These are phyloP conservation scores for Micropoecilia bifurca DNA, from an alignment of 2,797 vertebrate species.

Conservation along the genomic window DNA sequence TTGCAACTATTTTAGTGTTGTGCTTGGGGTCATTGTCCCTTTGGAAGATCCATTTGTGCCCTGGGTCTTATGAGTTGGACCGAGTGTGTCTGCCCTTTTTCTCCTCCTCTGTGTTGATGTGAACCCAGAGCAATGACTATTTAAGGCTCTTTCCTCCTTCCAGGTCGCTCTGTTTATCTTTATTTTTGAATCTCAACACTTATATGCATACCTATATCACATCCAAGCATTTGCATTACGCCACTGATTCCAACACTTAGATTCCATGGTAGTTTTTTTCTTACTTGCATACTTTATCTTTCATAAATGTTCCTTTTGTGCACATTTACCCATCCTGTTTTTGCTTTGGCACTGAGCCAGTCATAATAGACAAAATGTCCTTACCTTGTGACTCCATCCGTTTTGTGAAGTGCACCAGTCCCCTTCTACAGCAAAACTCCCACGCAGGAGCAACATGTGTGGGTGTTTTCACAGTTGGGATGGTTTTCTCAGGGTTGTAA, in stretches of 20 bases:
- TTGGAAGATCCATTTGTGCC: background rate
- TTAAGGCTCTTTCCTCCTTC: no score
- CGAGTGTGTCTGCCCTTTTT: no score
- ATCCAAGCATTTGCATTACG: background rate
- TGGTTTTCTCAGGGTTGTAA: background rate
- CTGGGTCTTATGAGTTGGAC: no score
- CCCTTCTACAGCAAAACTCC: background rate
- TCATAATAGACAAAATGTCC: background rate
- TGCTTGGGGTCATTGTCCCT: background rate
- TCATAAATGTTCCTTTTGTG: background rate
- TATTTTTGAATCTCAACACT: background rate
- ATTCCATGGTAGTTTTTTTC: background rate
- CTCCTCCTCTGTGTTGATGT: no score
- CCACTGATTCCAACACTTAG: background rate
- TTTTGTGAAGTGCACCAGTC: background rate
- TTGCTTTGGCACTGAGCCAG: background rate
- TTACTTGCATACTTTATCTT: background rate
- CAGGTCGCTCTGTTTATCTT: background rate
- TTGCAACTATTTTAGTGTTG: background rate
- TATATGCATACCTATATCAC: background rate
- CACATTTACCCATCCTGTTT: background rate
- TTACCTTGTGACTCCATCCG: background rate
- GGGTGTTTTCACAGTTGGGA: background rate
- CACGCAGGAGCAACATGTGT: background rate
- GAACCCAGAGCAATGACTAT: no score